Percentiles rank a stretch among this genome's conserved stretches.
phyloP scores from a whole-genome alignment of 2,113 vertebrate genomes.

The Sapayoa aenigma region DNA sequence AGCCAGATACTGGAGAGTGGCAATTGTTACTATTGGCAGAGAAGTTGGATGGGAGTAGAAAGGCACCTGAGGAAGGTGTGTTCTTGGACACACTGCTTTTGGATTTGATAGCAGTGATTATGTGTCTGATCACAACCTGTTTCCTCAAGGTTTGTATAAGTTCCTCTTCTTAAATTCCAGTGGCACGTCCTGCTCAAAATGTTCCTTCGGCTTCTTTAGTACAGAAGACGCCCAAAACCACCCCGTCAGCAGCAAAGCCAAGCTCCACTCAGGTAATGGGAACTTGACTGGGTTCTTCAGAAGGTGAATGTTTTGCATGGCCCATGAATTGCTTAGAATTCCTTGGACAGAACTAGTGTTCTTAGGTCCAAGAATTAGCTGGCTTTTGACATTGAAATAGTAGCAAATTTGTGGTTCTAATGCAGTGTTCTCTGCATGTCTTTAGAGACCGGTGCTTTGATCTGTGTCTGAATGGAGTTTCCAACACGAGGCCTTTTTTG shows the following conservation, averaged over 20 bases:
- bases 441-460: background rate
- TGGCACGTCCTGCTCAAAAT: conserved; percentile 69
- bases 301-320: background rate
- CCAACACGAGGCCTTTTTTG: background rate
- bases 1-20: background rate
- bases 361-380: background rate
- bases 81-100: background rate
- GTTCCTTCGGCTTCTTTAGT: conserved; percentile 45
- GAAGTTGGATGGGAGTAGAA: background rate
- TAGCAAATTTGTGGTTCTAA: background rate
- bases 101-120: background rate
- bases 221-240: conserved; percentile 75
- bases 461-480: background rate
- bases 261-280: conserved; percentile 76
- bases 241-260: conserved; percentile 63
- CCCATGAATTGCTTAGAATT: background rate
- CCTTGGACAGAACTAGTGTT: background rate
- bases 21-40: background rate
- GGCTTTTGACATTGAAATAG: background rate
- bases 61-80: background rate
- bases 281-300: background rate
- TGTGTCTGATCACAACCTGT: background rate
- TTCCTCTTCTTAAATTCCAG: conserved; percentile 16
- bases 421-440: background rate
- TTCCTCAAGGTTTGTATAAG: background rate